Base-by-base conservation (phyloP, 2,888 invertebrate species). In the Celastrina argiolus region DNA sequence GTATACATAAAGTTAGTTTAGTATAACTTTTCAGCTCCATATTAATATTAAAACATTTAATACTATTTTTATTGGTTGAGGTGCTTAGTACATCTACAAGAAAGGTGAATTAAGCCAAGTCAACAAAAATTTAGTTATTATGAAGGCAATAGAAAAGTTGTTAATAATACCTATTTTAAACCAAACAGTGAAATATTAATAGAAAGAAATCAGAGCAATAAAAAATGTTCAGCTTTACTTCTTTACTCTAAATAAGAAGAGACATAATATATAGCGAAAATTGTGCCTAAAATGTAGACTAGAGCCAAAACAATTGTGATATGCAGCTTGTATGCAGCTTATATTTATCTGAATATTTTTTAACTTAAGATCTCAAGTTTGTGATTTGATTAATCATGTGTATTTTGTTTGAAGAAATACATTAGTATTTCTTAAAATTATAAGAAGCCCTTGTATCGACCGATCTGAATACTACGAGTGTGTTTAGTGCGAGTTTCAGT, bases 261-360 rank as follows among this genome's bases (percentile, higher is more conserved):
- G 31, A 56, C 1, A 58, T 12, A 56, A 28, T 14, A 14, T 58
- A 58, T 31, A 58, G 31, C 16, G 10, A 31, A 28, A 31, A 28
- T 16, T 61, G 61, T 61, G 61, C 61, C 61, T 61, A 39, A 2
- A 12, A 36, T 61, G 39, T 61, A 61, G 36, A 59, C 2, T 61
- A 61, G 36, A 61, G 61, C 61, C 36, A 18, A 61, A 36, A 61
- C 14, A 61, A 34, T 22, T 61, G 61, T 61, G 61, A 61, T 61
- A 61, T 61, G 16, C 36, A 12, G 36, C 61, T 36, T 56, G 18
- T 12, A 56, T 14, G 14, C 22, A 59, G 41, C 61, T 61, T 66
- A 36, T 14, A 69, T 65, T 56, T 16, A 64, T 64, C 14, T 36
- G 31, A 31, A 34, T 36, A 22, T 14, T 51, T 42, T 28, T 56